Base-by-base conservation (phyloP, 1,140 invertebrate genomes). In the Saxidomus purpurata region DNA sequence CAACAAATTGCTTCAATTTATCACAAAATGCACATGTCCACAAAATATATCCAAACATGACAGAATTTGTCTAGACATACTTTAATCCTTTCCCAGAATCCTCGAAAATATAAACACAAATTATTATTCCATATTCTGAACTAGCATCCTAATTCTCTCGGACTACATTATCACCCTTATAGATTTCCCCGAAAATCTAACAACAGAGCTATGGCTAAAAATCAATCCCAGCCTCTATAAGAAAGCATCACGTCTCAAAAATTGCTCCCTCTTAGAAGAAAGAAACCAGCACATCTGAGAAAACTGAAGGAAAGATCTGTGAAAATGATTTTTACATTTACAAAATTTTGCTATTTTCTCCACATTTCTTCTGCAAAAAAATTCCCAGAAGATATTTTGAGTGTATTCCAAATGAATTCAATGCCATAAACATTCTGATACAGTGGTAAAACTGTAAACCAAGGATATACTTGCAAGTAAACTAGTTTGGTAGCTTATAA, bases 161-260 rank as follows among this genome's bases (percentile, higher is more conserved):
- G 59, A 28, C 59, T 28, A 28, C 25, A 63, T 28, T 63, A 63
- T 6, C 25, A 28, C 59, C 59, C 19, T 19, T 19, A 25, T 63
- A 63, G 59, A 63, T 63, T 28, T 63, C 59, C 59, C 59, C 59
- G 25, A 63, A 63, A 63, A 28, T 63, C n/a, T 63, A 63, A 63
- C 59, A 63, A 25, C 25, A 28, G 8, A 28, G n/a, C 22, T 63
- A 28, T 15, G 1, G 25, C 59, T 63, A 15, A 63, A 28, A 63
- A 63, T 63, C 59, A 63, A 63, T 63, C 59, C 25, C 1, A n/a
- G 25, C n/a, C n/a, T 63, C 59, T 28, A 63, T 63, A 63, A 28
- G 6, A 22, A 28, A 6, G 28, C 59, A 63, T 11, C 4, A 63
- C 25, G 25, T 63, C 25, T 28, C 59, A 28, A 63, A 63, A 28